A percentile compares a stretch with the other conserved stretches of the same genome.
Conservation (phyloP, 2,113 vertebrate species). For the Bufo gargarizans region DNA sequence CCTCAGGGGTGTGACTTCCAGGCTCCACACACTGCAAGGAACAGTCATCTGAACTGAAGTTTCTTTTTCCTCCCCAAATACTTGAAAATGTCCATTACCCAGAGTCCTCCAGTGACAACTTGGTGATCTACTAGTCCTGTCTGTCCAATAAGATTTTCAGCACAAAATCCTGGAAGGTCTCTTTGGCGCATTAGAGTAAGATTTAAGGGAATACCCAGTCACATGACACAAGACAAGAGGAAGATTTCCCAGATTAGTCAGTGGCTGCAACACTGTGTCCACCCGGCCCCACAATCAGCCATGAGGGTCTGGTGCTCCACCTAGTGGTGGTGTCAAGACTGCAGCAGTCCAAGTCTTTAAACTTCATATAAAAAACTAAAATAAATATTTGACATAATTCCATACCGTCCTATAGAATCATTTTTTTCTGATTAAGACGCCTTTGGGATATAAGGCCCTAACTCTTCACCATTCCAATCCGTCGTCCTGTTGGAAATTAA, state of each 20-base stretch:
- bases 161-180: not conserved
- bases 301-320: not conserved
- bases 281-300: not conserved
- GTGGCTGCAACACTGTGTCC: not conserved
- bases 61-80: too few relatives aligned
- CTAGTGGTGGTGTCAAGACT: not conserved
- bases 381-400: not conserved
- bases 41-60: not conserved
- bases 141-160: too few relatives aligned
- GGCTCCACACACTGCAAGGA: not conserved
- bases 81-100: slow-evolving; percentile 1
- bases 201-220: not conserved
- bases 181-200: not conserved
- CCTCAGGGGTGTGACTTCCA: not conserved
- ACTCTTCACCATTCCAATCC: slow-evolving; percentile 74
- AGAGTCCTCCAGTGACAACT: not conserved
- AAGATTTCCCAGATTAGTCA: not conserved
- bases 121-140: too few relatives aligned
- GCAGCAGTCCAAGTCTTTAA: not conserved
- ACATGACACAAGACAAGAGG: not conserved
- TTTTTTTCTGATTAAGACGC: too few relatives aligned
- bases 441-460: too few relatives aligned
- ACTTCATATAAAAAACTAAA: not conserved
- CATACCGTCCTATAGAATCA: not conserved
- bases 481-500: slow-evolving; percentile 66